phyloP scores from a whole-genome alignment of 2,113 vertebrate genomes.

The Myanophis thanlyinensis region DNA sequence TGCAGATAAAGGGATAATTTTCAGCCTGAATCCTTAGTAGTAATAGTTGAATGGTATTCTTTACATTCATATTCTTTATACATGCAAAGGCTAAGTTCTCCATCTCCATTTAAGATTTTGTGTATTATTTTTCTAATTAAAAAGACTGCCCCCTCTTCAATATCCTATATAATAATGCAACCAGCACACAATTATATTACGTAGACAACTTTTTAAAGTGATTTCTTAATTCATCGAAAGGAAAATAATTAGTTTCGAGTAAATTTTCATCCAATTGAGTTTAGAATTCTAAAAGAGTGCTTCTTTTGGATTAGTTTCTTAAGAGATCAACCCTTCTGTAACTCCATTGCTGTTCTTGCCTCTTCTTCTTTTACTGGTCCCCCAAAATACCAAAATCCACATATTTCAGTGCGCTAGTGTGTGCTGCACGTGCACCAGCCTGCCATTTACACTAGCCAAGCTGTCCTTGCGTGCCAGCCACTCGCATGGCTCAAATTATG shows the following conservation, averaged over 20 bases:
- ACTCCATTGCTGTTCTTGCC: background rate
- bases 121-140: background rate
- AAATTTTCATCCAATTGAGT: background rate
- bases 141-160: background rate
- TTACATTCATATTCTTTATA: slow-evolving; percentile 1
- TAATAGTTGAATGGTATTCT: background rate
- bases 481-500: no score
- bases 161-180: background rate
- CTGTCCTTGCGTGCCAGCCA: no score
- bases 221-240: background rate
- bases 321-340: background rate
- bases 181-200: background rate
- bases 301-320: background rate
- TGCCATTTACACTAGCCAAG: no score
- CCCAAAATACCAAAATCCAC: background rate
- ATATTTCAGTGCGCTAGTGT: no score
- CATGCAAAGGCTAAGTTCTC: background rate
- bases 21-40: background rate
- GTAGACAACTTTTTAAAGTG: no score
- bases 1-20: background rate
- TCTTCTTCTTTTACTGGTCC: background rate
- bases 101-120: background rate
- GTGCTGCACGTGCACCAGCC: no score
- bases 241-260: background rate
- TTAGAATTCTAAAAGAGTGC: background rate